Evolutionary conservation across 1,140 invertebrate genomes (phyloP), one percentile per base, ranked within the genome.

Genomic region (Drosophila hydei): DNA sequence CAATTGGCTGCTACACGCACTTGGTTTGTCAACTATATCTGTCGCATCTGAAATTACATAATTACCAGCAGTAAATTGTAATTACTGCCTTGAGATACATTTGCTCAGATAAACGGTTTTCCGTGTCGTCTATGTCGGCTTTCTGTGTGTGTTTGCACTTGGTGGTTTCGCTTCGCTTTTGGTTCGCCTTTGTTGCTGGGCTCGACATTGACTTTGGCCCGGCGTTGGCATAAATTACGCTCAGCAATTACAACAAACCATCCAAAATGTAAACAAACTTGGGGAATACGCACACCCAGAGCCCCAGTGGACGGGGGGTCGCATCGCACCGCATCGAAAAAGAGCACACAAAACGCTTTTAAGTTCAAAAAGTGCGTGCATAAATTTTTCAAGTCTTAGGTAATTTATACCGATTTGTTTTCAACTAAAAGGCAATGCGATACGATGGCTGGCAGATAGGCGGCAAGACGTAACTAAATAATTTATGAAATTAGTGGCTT

Each of bases 31-130:
- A 43, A 59, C 54, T 59, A 67, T 23, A 38, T 43, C 38, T 42
- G 47, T 60, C 63, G 55, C 55, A 42, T 55, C 42, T 61, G 56
- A 84, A 84, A 84, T 84, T 84, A 84, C 80, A 76, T 79, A 84
- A 84, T 85, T 84, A 84, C 79, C 72, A 75, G 61, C 79, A 84
- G 79, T 84, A 84, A 84, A 84, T 84, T 84, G 79, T 84, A 84
- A 84, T 84, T 84, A 84, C 79, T 77, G 79, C 74, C 79, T 76
- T 84, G 59, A 81, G 75, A 76, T 84, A 84, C 79, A 84, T 84
- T 84, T 73, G 72, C 76, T 72, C 70, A 85, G 79, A 79, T 79
- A 84, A 84, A 84, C 80, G 75, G 45, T 84, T 84, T 84, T 84
- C 56, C 79, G 78, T 84, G 79, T 84, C 61, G 43, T 27, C 18